Conservation (phyloP, 2,888 invertebrate genomes). For the Xiphydria camelus region DNA sequence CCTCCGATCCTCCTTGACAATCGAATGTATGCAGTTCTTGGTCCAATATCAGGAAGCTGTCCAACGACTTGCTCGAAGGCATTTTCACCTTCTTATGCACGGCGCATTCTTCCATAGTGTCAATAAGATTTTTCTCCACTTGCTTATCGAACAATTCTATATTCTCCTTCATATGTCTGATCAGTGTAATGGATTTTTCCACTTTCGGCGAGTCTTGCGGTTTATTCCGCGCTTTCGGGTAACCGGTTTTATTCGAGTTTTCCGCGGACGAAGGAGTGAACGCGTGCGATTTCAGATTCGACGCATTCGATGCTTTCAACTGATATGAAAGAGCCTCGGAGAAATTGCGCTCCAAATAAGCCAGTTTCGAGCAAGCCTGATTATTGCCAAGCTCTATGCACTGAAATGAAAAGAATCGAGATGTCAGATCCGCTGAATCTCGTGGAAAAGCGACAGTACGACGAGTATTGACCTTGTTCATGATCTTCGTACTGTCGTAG, state of each 20-base stretch:
- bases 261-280: conserved; percentile 9
- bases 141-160: conserved; percentile 49
- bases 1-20: conserved; percentile 57
- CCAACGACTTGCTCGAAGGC: conserved; percentile 50
- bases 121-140: conserved; percentile 50
- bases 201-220: conserved; percentile 8
- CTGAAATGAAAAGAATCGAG: conserved; percentile 40
- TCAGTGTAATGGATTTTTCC: conserved; percentile 11
- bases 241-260: too few relatives aligned
- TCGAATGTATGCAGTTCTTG: conserved; percentile 55
- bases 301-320: conserved; percentile 49
- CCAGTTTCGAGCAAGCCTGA: conserved; percentile 59
- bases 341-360: conserved; percentile 56
- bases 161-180: conserved; percentile 32
- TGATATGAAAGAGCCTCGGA: conserved; percentile 55
- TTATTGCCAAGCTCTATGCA: conserved; percentile 56
- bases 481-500: conserved; percentile 49
- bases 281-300: conserved; percentile 28
- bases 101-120: conserved; percentile 46
- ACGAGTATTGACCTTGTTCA: conserved; percentile 47
- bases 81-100: conserved; percentile 47
- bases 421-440: too few relatives aligned
- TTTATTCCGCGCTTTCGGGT: too few relatives aligned
- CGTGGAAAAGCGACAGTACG: conserved; percentile 8
- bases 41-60: conserved; percentile 47